Evolutionary conservation across 2,113 vertebrate species (phyloP), one percentile per base, ranked within the genome.

Genomic region (Cyprinus carpio): DNA sequence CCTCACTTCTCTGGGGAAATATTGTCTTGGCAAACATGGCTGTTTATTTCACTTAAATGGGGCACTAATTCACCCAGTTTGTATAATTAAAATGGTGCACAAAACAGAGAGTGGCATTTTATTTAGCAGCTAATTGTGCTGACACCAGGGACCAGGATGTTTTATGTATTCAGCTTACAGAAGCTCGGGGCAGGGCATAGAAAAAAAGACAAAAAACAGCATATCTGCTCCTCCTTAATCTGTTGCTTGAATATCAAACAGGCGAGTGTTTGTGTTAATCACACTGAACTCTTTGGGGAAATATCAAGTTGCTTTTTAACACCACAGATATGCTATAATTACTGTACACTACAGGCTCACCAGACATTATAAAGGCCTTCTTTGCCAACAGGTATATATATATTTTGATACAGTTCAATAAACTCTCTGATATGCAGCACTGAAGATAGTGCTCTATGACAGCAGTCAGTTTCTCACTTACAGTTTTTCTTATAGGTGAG

Each of bases 61-160:
- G 92, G 93, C 94, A 93, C 95, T 96, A 95, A 96, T 97, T 96
- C 95, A 95, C 95, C 95, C 93, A 93, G 93, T 95, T 95, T 94
- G 94, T 92, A 96, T 96, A 98, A 98, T 97, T 97, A 96, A 96
- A 97, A 97, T 95, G 95, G 95, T 95, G 95, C 92, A 90, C 95
- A 95, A 95, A 95, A 93, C 95, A 92, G 93, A 94, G 94, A 91
- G 93, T 94, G 95, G 96, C 95, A 95, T 97, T 99, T 98, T 97
- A 98, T 98, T 99, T 97, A 97, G 96, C 95, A 93, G 95, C 96
- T 99, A 98, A 98, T 99, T 99, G 97, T 96, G 96, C 95, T 95
- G 94, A 97, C 97, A 95, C 96, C 93, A 93, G 96, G 96, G 97
- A 96, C 94, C 88, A 89, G 91, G 93, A 95, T 95, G 96, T 96